Base-by-base conservation (phyloP, 2,888 invertebrate genomes). In the Luperina nickerlii region DNA sequence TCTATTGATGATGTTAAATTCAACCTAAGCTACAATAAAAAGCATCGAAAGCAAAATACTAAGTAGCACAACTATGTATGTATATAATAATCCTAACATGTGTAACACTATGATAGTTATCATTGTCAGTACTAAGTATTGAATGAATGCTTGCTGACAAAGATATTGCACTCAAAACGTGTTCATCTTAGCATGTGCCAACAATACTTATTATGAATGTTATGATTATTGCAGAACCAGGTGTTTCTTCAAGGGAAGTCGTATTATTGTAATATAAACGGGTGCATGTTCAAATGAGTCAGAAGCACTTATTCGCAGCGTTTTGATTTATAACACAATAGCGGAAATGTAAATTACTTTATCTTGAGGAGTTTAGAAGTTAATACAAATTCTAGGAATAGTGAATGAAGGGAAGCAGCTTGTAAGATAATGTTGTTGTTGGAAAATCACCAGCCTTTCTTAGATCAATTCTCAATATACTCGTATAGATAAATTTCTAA, bases 261-360 rank as follows among this genome's bases (percentile, higher is more conserved):
- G 24, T 84, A 75, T 79, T 86, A 87, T 78, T 86, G 68, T 74
- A 72, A 76, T 76, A 54, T 15, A 62, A 80, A 66, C 74, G 79
- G 76, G 77, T 79, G 68, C 68, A 69, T 57, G 60, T 76, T 54
- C 32, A 11, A 71, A 42, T 84, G 87, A 87, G 73, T 87, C 88
- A 88, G 81, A 48, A 3, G 38, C 63, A 20, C 65, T 74, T 60
- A 83, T 81, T 74, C 60, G 48, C 42, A n/a, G 38, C 57, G 42
- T 72, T 32, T 86, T 76, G 83, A 76, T 85, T 76, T 83, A 60
- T 88, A 86, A 72, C 72, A 76, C 76, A 87, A 88, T 88, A 78
- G 48, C 76, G 84, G 84, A 88, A 76, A 84, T 88, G 73, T 67
- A 78, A 76, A 86, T 86, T 32, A n/a, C 57, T 85, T 57, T 70